Evolutionary conservation across 2,888 invertebrate species (phyloP), one percentile per base, ranked within the genome.

Genomic region (Meganola albula): DNA sequence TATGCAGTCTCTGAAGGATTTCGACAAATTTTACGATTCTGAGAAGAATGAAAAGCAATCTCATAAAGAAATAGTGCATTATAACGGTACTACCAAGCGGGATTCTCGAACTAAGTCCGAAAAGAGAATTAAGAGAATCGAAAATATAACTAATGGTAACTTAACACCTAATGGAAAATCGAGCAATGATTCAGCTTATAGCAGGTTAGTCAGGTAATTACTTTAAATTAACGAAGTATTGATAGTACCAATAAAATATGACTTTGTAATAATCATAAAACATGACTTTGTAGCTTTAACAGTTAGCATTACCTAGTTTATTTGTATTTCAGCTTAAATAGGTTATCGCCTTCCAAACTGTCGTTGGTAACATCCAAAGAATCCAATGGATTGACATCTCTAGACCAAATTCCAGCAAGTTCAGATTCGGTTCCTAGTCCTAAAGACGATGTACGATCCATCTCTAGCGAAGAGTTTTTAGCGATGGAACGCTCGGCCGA

Each of bases 111-210:
- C 56, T 22, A 78, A 76, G 55, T 36, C 58, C 18, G 79, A 82
- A 20, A 60, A 65, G 26, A 85, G 74, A 50, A 68, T 60, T 36
- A 73, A 76, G 44, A 84, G 79, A 46, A 53, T 50, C 14, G 77
- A 73, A 12, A 60, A 54, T 25, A 31, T 74, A 14, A 44, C 64
- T 31, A 84, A 80, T 48, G 83, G 72, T 43, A 76, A 83, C 62
- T 72, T 58, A 60, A 82, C 71, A 46, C 75, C 74, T 8, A 79
- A 69, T 44, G 79, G 74, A 30, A 80, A 73, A 57, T 48, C 58
- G 22, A 89, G 76, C 62, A 76, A 74, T 13, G 94, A 94, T 75
- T 94, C 94, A 13, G 94, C 94, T 32, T 94, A 94, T 79, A 93
- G 93, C 89, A 94, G 94, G 94, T 94, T 85, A 87, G 86, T 77